Conservation (phyloP, 2,113 vertebrate genomes). For the Hippoglossus stenolepis region DNA sequence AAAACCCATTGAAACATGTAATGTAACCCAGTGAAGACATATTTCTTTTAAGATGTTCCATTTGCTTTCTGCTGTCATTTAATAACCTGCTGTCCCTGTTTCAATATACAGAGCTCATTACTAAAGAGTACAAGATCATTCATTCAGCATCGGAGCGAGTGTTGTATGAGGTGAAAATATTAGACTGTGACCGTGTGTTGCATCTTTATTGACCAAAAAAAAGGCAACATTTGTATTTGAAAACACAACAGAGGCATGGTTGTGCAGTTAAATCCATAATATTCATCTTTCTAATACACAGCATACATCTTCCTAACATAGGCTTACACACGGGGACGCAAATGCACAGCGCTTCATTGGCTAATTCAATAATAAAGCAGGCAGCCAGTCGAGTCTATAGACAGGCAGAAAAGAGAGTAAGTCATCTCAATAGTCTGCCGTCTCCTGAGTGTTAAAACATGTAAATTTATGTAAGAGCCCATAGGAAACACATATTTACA, state of each 20-base stretch:
- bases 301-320: constrained; percentile 62
- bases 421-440: constrained; percentile 79
- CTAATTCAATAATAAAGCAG: constrained; percentile 83
- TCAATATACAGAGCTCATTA: constrained; percentile 6
- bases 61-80: neutral
- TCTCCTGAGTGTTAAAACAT: constrained; percentile 86
- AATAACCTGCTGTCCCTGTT: neutral
- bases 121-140: constrained; percentile 1
- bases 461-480: constrained; percentile 87
- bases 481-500: constrained; percentile 89
- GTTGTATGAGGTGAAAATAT: constrained; percentile 12
- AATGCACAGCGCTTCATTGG: constrained; percentile 73
- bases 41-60: neutral
- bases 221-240: constrained; percentile 33
- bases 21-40: neutral
- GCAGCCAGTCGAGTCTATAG: constrained; percentile 61
- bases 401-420: constrained; percentile 70
- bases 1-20: neutral
- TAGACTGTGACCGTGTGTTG: constrained; percentile 34
- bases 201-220: constrained; percentile 46
- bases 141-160: neutral
- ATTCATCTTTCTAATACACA: constrained; percentile 76
- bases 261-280: constrained; percentile 68
- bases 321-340: constrained; percentile 67
- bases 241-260: constrained; percentile 33